Percentiles rank a stretch among this genome's conserved stretches.
These are phyloP conservation scores for Ormyrus thymus DNA, from an alignment of 2,888 invertebrate genomes.

Conservation along the genomic window DNA sequence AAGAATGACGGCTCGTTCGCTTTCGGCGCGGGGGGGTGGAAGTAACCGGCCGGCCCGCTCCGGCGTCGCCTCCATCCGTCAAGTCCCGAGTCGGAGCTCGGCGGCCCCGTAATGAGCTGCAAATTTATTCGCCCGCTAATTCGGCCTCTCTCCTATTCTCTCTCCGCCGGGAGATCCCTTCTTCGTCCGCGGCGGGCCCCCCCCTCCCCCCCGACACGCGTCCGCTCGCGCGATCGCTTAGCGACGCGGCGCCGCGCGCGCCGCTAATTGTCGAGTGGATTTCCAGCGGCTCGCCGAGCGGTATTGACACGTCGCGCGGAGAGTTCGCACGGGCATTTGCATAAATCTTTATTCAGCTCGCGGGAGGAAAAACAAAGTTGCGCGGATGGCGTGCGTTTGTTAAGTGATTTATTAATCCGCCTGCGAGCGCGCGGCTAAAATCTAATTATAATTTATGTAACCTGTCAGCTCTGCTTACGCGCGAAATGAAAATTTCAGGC, in stretches of 20 bases:
- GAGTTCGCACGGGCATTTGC: conserved; percentile 1
- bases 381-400: too few species aligned
- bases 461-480: conserved; percentile 23
- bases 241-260: not conserved
- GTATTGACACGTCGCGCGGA: too few species aligned
- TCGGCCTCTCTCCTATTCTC: not conserved
- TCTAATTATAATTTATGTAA: conserved; percentile 32
- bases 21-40: too few species aligned
- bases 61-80: conserved; percentile 39
- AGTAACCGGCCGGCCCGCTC: too few species aligned
- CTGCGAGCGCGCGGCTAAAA: not conserved
- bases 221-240: not conserved
- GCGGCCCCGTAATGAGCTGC: conserved; percentile 60
- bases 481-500: not conserved
- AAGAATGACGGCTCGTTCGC: too few species aligned
- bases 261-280: conserved; percentile 22
- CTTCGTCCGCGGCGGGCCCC: too few species aligned
- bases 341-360: conserved; percentile 16
- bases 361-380: not conserved
- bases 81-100: conserved; percentile 12
- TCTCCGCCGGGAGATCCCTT: not conserved
- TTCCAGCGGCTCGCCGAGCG: not conserved
- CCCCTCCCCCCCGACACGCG: too few species aligned
- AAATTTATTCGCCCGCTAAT: conserved; percentile 62
- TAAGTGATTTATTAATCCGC: conserved; percentile 10